These are phyloP conservation scores for Glomeris marginata DNA, from an alignment of 2,888 invertebrate species.

Conservation along the genomic window DNA sequence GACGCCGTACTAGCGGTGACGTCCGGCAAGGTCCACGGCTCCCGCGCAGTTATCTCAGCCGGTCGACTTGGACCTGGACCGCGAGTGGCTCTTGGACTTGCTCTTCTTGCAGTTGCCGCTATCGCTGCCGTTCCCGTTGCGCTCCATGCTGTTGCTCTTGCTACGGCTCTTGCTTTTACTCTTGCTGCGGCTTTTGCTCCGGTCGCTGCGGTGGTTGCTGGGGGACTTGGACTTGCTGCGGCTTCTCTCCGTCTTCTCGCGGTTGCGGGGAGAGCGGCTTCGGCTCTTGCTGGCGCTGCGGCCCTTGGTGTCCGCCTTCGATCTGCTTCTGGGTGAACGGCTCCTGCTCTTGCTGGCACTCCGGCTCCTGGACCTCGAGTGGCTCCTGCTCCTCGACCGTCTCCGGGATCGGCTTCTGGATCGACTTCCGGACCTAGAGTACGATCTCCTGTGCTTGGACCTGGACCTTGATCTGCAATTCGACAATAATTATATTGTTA, in stretches of 20 bases:
- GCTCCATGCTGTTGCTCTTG: constrained; percentile 3
- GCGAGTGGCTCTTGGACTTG: constrained; percentile 8
- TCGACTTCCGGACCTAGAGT: constrained; percentile 26
- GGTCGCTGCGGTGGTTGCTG: not conserved
- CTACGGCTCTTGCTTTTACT: constrained; percentile 4
- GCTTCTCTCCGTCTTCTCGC: constrained; percentile 12
- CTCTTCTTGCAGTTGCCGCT: constrained; percentile 3
- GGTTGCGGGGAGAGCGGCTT: constrained; percentile 38
- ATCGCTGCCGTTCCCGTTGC: constrained; percentile 1
- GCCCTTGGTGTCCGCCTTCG: not conserved
- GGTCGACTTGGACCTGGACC: constrained; percentile 13
- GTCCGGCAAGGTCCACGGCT: not conserved
- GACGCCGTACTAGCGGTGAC: too few relatives aligned
- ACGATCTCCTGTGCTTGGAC: constrained; percentile 20
- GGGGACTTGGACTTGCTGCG: constrained; percentile 4
- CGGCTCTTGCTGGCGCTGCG: constrained; percentile 7
- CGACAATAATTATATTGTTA: constrained; percentile 1
- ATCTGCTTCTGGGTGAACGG: constrained; percentile 8
- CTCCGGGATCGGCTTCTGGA: constrained; percentile 29
- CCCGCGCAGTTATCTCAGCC: not conserved
- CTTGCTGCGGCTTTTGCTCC: constrained; percentile 14
- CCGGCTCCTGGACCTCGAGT: constrained; percentile 11
- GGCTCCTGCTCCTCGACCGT: constrained; percentile 38
- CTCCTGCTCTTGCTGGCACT: constrained; percentile 12
- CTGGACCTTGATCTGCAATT: constrained; percentile 27